Evolutionary conservation across 2,113 vertebrate genomes (phyloP).

Genomic region (Brachyhypopomus gauderio): DNA sequence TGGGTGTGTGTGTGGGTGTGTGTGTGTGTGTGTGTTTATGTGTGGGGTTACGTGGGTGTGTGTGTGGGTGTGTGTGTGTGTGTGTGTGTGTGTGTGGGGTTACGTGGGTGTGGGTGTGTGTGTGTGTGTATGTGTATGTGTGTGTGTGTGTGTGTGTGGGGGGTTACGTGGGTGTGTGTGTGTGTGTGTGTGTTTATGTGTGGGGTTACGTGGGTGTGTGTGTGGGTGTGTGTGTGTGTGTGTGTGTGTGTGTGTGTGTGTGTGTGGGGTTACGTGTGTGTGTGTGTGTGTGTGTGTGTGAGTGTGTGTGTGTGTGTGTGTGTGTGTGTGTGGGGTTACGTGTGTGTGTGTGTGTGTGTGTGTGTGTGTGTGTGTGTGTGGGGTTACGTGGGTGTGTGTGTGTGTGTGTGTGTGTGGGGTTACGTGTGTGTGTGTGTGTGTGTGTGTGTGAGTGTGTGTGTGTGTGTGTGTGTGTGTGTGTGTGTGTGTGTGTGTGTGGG

Average conservation of each 20-base stretch:
- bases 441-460: too few relatives aligned
- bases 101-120: too few relatives aligned
- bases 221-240: not conserved
- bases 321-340: not conserved
- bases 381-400: too few relatives aligned
- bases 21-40: too few relatives aligned
- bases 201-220: not conserved
- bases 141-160: not conserved
- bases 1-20: slow-evolving; percentile 7
- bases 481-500: slow-evolving; percentile 34
- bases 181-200: slow-evolving; percentile 38
- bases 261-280: not conserved
- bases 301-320: slow-evolving; percentile 33
- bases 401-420: slow-evolving; percentile 26
- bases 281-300: not conserved
- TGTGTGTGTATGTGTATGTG: too few relatives aligned
- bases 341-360: too few relatives aligned
- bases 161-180: too few relatives aligned
- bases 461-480: not conserved
- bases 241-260: slow-evolving; percentile 33
- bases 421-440: too few relatives aligned
- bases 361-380: not conserved
- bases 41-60: too few relatives aligned
- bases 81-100: slow-evolving; percentile 26
- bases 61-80: slow-evolving; percentile 10